A percentile compares a stretch with the other conserved stretches of the same genome.
phyloP scores from a whole-genome alignment of 2,888 invertebrate species.

The Coenonympha glycerion region DNA sequence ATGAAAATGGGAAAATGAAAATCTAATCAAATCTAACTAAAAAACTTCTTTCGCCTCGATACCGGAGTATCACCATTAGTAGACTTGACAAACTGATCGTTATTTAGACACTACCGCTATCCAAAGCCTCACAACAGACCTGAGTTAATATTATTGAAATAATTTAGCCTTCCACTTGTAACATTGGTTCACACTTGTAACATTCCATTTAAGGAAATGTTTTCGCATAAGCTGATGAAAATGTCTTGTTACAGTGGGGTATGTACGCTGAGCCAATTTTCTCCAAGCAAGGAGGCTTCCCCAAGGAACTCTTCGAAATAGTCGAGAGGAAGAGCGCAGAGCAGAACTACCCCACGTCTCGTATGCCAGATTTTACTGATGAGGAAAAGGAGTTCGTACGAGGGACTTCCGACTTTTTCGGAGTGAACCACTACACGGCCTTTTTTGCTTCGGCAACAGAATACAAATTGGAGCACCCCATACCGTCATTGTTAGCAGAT shows the following conservation, averaged over 20 bases:
- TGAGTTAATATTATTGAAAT: no score
- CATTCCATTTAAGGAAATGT: no score
- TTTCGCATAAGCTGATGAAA: no score
- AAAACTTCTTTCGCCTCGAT: no score
- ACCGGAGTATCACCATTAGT: no score
- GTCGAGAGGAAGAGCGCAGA: constrained; percentile 52
- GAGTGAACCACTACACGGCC: constrained; percentile 82
- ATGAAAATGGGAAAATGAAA: no score
- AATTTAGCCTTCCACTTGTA: no score
- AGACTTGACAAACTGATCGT: no score
- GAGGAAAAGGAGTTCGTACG: constrained; percentile 41
- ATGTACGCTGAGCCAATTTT: constrained; percentile 70
- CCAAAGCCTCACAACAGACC: no score
- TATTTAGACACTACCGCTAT: no score
- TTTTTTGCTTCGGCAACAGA: constrained; percentile 38
- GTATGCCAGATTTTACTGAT: constrained; percentile 41
- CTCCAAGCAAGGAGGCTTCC: constrained; percentile 69
- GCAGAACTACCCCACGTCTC: constrained; percentile 40
- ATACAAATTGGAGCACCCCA: constrained; percentile 26
- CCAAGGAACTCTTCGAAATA: constrained; percentile 57
- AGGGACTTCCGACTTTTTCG: constrained; percentile 55
- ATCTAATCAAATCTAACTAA: no score
- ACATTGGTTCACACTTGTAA: no score
- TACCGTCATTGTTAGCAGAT: constrained; percentile 43
- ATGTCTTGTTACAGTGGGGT: constrained; percentile 48